Evolutionary conservation across 1,140 invertebrate species (phyloP), one percentile per base, ranked within the genome.

Genomic region (Calosoma granatense): DNA sequence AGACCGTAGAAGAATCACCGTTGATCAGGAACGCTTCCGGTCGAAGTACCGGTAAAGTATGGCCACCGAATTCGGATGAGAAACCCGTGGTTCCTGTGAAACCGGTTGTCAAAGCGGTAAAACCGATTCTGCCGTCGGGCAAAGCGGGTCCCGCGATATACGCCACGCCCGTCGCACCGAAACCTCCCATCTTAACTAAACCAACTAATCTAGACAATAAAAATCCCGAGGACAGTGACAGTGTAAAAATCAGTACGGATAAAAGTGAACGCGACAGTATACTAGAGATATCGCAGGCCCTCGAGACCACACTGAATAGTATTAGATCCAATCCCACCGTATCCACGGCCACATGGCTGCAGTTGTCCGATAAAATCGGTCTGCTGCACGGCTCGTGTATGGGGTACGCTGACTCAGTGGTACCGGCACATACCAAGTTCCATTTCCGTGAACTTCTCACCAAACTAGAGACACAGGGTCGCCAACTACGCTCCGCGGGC

Each of bases 361-460:
- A 92, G 65, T 74, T 92, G 1, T 90, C 88, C 1, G 89, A 93
- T 66, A 90, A 90, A 67, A 81, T 92, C 9, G 85, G 86, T 39
- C 72, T 87, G 43, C 76, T 93, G 39, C 86, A 90, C 63, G 81
- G 82, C 1, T 85, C 87, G 57, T 93, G 90, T 69, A 75, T 81
- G 36, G 81, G 81, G 39, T 86, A 87, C 55, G 78, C 77, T 1
- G 76, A 78, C 57, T 85, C 87, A 59, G 81, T 86, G 1, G 86
- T 92, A 60, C 84, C 90, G 17, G 88, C 92, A 15, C 90, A 92
- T 66, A 83, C 87, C 21, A 86, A 92, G 56, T 93, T 96, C 70
- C 90, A 92, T 63, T 86, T 94, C 65, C 84, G 90, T 9, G 92
- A 95, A 68, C 75, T 94, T 55, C 80, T 94, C 2, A 83, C 85